These are phyloP conservation scores for Saxidomus purpurata DNA, from an alignment of 1,140 invertebrate species.

Conservation along the genomic window DNA sequence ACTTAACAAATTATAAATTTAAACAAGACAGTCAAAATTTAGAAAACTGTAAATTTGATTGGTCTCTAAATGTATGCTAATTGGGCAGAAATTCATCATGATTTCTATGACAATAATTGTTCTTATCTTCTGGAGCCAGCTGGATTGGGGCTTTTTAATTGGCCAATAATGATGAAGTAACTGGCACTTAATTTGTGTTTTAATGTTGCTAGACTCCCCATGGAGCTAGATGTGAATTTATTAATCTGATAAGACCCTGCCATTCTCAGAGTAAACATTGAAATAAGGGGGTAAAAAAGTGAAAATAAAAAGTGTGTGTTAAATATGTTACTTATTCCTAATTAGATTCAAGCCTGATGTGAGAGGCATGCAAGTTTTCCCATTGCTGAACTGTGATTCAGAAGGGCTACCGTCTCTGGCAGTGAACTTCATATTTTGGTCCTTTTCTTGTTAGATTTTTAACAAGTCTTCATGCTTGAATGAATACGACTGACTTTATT, in stretches of 20 bases:
- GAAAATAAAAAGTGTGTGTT: not conserved
- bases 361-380: no score
- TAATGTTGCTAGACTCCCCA: constrained; percentile 48
- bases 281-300: not conserved
- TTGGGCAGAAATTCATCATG: constrained; percentile 20
- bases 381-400: no score
- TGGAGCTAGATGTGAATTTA: constrained; percentile 19
- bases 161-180: constrained; percentile 58
- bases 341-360: not conserved
- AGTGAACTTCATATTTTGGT: no score
- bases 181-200: constrained; percentile 53
- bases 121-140: constrained; percentile 33
- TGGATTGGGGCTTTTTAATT: constrained; percentile 52
- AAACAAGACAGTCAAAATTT: no score
- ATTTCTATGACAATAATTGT: constrained; percentile 41
- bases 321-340: not conserved
- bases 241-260: not conserved
- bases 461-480: no score
- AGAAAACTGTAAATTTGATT: not conserved
- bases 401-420: no score
- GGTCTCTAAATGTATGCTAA: constrained; percentile 10
- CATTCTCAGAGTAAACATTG: not conserved
- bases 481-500: no score
- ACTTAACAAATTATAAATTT: no score
- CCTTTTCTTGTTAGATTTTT: no score